Evolutionary conservation across 1,140 invertebrate species (phyloP).

Genomic region (Aphaenogaster ashmeadi): DNA sequence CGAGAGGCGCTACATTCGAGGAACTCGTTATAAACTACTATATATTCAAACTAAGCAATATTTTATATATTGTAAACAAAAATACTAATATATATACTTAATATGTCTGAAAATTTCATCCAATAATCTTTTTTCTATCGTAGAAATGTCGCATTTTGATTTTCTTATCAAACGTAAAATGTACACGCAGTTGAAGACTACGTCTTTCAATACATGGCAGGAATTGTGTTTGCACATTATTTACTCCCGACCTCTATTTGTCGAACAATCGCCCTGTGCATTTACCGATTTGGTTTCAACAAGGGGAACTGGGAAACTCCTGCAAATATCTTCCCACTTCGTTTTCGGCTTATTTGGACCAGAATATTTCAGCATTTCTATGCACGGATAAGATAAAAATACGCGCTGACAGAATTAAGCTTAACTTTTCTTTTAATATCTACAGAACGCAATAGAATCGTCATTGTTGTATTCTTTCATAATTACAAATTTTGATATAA

Average conservation of each 20-base stretch:
- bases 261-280: conserved; percentile 66
- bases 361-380: conserved; percentile 31
- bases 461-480: no score
- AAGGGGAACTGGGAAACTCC: conserved; percentile 26
- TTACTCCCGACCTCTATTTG: conserved; percentile 76
- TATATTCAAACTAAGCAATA: neutral
- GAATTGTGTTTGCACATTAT: conserved; percentile 69
- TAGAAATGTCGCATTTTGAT: neutral
- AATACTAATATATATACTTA: neutral
- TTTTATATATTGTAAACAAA: neutral
- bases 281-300: conserved; percentile 64
- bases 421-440: conserved; percentile 8
- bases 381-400: conserved; percentile 5
- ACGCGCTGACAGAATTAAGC: neutral
- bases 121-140: neutral
- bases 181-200: neutral
- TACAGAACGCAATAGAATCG: neutral
- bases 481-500: neutral
- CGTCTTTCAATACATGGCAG: conserved; percentile 16
- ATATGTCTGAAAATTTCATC: neutral
- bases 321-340: conserved; percentile 16
- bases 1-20: conserved; percentile 3
- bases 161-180: neutral
- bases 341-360: conserved; percentile 5
- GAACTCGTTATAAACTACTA: neutral